Evolutionary conservation across 1,140 invertebrate species (phyloP).

Genomic region (Gonatopus flavifemur): DNA sequence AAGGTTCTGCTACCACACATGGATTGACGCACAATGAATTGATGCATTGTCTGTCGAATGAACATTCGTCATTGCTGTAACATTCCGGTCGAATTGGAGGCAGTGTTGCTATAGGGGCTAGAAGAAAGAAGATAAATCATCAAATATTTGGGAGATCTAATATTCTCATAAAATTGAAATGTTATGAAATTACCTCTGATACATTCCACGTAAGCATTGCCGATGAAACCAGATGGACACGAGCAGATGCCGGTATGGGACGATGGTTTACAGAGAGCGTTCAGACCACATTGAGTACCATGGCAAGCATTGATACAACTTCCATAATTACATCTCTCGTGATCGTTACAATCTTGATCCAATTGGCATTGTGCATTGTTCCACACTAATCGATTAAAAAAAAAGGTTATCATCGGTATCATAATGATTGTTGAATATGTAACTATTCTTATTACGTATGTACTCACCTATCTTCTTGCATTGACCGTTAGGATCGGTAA

Average conservation of each 20-base stretch:
- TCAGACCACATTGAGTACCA: constrained; percentile 76
- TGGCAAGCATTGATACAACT: constrained; percentile 79
- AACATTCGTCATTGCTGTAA: constrained; percentile 74
- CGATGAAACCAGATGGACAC: constrained; percentile 77
- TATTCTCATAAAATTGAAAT: background rate
- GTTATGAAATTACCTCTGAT: constrained; percentile 58
- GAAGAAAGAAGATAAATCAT: constrained; percentile 18
- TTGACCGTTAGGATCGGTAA: constrained; percentile 64
- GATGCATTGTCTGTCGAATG: constrained; percentile 70
- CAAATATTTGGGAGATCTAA: background rate
- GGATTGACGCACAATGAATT: constrained; percentile 79
- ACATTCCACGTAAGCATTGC: constrained; percentile 83
- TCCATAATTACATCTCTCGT: constrained; percentile 73
- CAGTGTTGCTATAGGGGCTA: constrained; percentile 58
- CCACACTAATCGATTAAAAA: constrained; percentile 6
- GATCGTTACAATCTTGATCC: constrained; percentile 72
- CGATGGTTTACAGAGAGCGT: constrained; percentile 77
- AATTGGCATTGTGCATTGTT: constrained; percentile 61
- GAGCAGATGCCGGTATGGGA: constrained; percentile 76
- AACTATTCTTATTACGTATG: background rate
- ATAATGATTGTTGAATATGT: background rate
- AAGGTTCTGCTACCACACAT: constrained; percentile 68
- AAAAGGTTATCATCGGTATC: background rate
- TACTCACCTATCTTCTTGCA: constrained; percentile 64
- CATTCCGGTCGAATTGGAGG: constrained; percentile 67